Evolutionary conservation across 2,888 invertebrate species (phyloP).

Genomic region (Eilema caniola): DNA sequence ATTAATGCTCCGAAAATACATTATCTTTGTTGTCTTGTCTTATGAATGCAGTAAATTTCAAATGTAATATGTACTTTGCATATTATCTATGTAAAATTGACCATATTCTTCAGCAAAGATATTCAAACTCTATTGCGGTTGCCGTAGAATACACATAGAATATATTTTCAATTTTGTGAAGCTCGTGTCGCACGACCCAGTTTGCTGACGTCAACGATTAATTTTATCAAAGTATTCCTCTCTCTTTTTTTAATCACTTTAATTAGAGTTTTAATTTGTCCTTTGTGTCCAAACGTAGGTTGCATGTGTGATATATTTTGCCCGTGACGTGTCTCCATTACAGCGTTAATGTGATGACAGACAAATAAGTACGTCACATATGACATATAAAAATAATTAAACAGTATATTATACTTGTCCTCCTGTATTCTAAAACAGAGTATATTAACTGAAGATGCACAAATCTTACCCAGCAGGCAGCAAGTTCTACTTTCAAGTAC

Average conservation of each 20-base stretch:
- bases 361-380: not conserved
- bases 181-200: not conserved
- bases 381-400: no score
- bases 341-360: not conserved
- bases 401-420: no score
- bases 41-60: not conserved
- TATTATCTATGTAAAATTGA: not conserved
- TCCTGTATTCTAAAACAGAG: not conserved
- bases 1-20: no score
- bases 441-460: not conserved
- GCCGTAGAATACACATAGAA: no score
- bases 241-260: not conserved
- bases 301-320: not conserved
- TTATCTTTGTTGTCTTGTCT: no score
- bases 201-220: not conserved
- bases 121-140: not conserved
- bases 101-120: not conserved
- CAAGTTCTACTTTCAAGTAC: not conserved
- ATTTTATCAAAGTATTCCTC: not conserved
- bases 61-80: not conserved
- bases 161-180: not conserved
- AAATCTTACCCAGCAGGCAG: not conserved
- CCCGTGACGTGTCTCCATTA: not conserved
- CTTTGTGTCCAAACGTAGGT: not conserved
- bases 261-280: not conserved